Evolutionary conservation across 1,140 invertebrate species (phyloP), one percentile per base, ranked within the genome.

Genomic region (Pygmarrhopalites habei): DNA sequence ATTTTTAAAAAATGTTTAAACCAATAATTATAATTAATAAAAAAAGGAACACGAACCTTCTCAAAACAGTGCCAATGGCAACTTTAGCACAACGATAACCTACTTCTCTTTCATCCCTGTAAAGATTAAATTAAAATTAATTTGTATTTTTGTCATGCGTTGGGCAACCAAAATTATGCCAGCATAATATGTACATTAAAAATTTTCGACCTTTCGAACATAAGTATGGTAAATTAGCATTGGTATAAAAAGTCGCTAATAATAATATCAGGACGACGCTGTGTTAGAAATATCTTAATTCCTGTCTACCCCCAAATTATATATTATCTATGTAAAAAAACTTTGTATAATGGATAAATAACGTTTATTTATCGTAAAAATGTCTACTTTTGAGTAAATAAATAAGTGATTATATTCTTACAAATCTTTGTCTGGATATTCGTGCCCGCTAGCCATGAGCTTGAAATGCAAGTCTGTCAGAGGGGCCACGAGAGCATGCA

Each of bases 381-480:
- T n/a, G 39, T 12, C 39, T 10, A n/a, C n/a, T 41, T 41, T 41
- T n/a, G n/a, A n/a, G n/a, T n/a, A n/a, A n/a, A n/a, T n/a, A n/a
- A n/a, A n/a, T n/a, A n/a, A n/a, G n/a, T n/a, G n/a, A n/a, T n/a
- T n/a, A n/a, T n/a, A n/a, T n/a, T 10, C 47, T 61, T 65, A 71
- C 67, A 68, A 55, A 53, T 69, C 65, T 52, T 66, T 70, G 60
- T 71, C 71, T 21, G 62, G 82, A 72, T 73, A 80, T 78, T 77
- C 79, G 26, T 51, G 26, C 76, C 70, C 82, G 76, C 67, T 80
- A n/a, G n/a, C n/a, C n/a, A n/a, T n/a, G 75, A 70, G 83, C 75
- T 74, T 83, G 75, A 81, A 89, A 72, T 94, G 88, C 71, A 91
- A 86, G 78, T 96, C 93, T 71, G 91, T 95, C 72, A 94, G 95